Conservation (phyloP, 2,888 invertebrate genomes). For the Eupeodes luniger region DNA sequence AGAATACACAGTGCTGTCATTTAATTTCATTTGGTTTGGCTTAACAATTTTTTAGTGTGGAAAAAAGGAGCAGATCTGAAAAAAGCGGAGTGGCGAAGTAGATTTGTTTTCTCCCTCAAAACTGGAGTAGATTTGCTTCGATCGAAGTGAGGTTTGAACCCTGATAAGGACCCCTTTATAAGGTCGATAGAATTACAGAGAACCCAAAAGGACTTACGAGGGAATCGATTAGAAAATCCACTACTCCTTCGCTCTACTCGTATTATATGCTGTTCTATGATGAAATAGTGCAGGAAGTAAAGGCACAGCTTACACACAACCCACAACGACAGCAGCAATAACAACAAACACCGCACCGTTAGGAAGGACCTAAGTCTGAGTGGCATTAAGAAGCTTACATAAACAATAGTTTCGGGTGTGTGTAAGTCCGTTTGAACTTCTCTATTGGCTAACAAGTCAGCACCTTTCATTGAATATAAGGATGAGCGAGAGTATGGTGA, state of each 20-base stretch:
- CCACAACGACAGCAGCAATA: constrained; percentile 12
- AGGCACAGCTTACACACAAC: constrained; percentile 14
- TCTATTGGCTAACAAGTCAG: constrained; percentile 72
- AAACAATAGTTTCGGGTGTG: constrained; percentile 74
- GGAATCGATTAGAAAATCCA: constrained; percentile 72
- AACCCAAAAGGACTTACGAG: constrained; percentile 55
- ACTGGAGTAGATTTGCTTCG: no score
- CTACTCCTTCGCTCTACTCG: constrained; percentile 15
- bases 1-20: no score
- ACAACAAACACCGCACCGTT: constrained; percentile 51
- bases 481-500: constrained; percentile 48
- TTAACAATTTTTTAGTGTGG: no score
- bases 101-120: no score
- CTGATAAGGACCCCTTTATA: constrained; percentile 18
- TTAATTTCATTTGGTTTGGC: no score
- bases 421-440: constrained; percentile 70
- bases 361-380: constrained; percentile 71
- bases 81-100: no score
- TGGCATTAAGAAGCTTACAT: constrained; percentile 76
- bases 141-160: no score
- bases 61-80: no score
- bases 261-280: neutral
- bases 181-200: constrained; percentile 33
- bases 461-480: constrained; percentile 72
- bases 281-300: constrained; percentile 31